phyloP scores from a whole-genome alignment of 2,888 invertebrate genomes.

The Automeris io region DNA sequence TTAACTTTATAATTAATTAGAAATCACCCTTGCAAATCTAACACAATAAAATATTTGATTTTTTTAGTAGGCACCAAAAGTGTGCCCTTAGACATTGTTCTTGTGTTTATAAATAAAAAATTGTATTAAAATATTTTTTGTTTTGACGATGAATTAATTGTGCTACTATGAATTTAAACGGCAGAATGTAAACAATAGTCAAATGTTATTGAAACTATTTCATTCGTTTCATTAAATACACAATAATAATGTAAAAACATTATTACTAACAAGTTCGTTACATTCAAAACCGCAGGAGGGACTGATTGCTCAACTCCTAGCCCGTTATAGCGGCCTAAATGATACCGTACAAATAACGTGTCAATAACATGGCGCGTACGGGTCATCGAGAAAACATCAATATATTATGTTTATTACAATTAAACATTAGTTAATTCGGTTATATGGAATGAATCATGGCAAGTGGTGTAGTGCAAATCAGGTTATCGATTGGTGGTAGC shows the following conservation, averaged over 20 bases:
- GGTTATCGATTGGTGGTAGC: conserved; percentile 67
- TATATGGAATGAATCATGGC: conserved; percentile 43
- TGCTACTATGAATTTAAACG: no score
- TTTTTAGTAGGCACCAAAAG: no score
- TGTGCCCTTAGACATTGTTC: no score
- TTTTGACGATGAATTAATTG: no score
- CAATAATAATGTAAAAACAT: conserved; percentile 4
- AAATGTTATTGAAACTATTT: background rate
- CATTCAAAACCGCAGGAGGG: conserved; percentile 13
- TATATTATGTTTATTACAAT: conserved; percentile 24
- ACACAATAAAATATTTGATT: no score
- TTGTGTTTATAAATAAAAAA: no score
- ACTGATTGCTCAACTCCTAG: conserved; percentile 18
- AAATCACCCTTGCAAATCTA: no score
- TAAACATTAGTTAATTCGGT: conserved; percentile 31
- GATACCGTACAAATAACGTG: conserved; percentile 14
- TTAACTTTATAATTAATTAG: no score
- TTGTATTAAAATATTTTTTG: no score
- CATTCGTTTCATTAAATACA: background rate
- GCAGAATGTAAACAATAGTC: no score
- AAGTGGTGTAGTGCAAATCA: conserved; percentile 60
- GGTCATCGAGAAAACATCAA: conserved; percentile 19
- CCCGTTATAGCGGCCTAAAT: conserved; percentile 17
- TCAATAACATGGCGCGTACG: conserved; percentile 16
- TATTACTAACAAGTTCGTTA: background rate